A percentile compares a stretch with the other conserved stretches of the same genome.
Evolutionary conservation across 2,113 vertebrate genomes (phyloP).

Genomic region (Galemys pyrenaicus): DNA sequence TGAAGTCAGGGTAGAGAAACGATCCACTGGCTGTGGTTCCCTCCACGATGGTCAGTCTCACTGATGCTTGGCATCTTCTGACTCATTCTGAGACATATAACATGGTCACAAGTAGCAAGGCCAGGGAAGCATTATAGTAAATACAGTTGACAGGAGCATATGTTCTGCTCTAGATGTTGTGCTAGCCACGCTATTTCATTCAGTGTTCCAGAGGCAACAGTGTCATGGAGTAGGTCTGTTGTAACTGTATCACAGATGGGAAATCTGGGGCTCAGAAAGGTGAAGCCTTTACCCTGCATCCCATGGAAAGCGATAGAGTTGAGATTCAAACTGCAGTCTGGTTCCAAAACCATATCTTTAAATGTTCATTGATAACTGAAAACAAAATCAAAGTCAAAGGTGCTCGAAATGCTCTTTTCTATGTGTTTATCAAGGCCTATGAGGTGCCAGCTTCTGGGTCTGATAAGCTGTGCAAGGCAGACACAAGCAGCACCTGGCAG

Average conservation of each 20-base stretch:
- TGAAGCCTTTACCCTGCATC: not conserved
- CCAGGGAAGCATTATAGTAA: not conserved
- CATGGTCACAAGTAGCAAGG: not conserved
- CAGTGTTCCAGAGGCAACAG: not conserved
- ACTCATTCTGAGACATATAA: not conserved
- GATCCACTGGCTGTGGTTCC: not conserved
- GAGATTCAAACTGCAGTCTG: not conserved
- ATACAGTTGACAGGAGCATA: not conserved
- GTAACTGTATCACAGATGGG: not conserved
- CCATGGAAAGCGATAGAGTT: not conserved
- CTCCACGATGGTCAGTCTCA: fast-evolving
- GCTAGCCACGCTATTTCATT: too few species aligned
- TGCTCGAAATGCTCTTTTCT: not conserved
- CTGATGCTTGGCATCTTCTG: not conserved
- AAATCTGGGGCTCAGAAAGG: not conserved
- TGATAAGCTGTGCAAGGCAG: not conserved
- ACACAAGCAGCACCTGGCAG: not conserved
- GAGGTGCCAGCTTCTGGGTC: not conserved
- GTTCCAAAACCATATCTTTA: not conserved
- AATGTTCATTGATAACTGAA: not conserved
- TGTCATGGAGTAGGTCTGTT: not conserved
- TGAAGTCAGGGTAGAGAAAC: not conserved
- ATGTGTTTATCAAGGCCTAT: not conserved
- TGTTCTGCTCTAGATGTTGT: not conserved
- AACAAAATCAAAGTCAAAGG: not conserved